Conservation (phyloP, 2,113 vertebrate genomes). For the Chamaea fasciata region DNA sequence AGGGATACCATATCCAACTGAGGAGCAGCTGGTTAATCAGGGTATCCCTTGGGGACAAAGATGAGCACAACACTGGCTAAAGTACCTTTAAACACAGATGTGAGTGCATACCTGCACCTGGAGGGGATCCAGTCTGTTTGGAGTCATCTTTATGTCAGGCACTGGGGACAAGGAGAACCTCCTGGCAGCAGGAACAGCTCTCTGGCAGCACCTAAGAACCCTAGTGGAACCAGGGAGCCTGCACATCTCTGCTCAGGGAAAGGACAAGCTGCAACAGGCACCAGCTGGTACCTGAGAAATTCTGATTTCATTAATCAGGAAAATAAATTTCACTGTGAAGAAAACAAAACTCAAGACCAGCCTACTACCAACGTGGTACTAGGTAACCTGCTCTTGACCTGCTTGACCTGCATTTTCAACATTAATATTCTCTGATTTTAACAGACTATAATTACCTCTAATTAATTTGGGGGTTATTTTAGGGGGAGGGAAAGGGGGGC, state of each 20-base stretch:
- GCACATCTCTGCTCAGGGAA: background rate
- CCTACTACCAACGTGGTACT: background rate
- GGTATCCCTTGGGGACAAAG: accelerated
- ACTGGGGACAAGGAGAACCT: background rate
- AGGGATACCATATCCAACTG: accelerated
- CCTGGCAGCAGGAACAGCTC: background rate
- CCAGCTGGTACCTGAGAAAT: background rate
- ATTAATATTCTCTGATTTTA: background rate
- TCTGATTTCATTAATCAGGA: background rate
- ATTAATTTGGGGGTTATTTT: background rate
- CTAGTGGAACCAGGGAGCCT: background rate
- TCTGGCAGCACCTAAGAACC: background rate
- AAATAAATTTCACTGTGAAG: background rate
- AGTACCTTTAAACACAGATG: background rate
- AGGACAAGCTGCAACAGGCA: background rate
- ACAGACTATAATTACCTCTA: background rate
- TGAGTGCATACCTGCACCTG: too few relatives aligned
- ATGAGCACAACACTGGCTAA: background rate
- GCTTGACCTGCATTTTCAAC: background rate
- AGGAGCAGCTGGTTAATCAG: background rate
- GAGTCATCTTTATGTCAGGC: background rate
- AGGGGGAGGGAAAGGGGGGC: background rate
- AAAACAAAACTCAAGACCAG: background rate
- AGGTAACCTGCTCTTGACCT: background rate
- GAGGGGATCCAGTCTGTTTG: background rate